Evolutionary conservation across 30 jellyfish, hydroid and myxozoan genomes (phyloP), one percentile per base, ranked within the genome.

Genomic region (Euphysa ruthae): DNA sequence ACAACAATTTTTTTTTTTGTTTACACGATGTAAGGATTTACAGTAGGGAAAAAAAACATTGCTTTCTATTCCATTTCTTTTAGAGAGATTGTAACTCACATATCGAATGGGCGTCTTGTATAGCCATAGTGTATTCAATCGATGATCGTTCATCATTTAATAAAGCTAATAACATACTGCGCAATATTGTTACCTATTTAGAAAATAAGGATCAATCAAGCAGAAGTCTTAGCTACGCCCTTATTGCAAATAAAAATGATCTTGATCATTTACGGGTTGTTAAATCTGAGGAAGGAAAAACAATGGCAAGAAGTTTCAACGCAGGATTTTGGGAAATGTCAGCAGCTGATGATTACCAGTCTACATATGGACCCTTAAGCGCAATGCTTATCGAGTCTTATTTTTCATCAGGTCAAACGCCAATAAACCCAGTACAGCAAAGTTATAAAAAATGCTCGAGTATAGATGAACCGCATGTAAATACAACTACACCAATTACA

Each of bases 311-410:
- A 29, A 55, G 49, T 25, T 74, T 71, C 55, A 86, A 89, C 43
- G 94, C 89, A 32, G 66, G 79, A 15, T 85, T 78, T 57, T 77
- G 90, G 76, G 96, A 85, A 69, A 54, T 85, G 54, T 85, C 96
- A 0, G 96, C 96, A 1, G 70, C 96, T 4, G 79, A 66, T 1
- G 94, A 85, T 51, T 85, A 42, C 61, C 84, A 85, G 28, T 79
- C 92, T 16, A 69, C 90, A 7, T 72, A 43, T 68, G 44, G 72
- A n/a, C 96, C 94, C 5, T 46, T 85, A 61, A 78, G 68, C 43
- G 82, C 83, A 0, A 28, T 85, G 56, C 49, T 85, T n/a, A 66
- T 85, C 19, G 93, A 78, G 43, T 49, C 82, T 10, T 72, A 56
- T 32, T 63, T 83, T 2, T 66, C 49, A 21, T 26, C 52, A 8